Base-by-base conservation (phyloP, 2,888 invertebrate species). In the Eubasilissa splendida region DNA sequence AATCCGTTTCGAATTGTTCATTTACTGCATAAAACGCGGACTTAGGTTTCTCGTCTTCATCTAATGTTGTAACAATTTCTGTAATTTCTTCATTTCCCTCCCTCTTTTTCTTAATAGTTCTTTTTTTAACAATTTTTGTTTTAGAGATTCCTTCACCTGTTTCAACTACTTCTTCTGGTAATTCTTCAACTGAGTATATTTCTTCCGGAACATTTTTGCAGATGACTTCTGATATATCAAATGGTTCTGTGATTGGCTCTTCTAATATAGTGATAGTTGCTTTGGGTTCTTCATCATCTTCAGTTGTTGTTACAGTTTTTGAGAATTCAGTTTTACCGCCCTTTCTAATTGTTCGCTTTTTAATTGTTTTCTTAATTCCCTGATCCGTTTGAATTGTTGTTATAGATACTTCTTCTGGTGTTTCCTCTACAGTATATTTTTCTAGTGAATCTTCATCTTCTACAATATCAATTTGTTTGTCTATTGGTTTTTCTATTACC, bases 11-110 rank as follows among this genome's bases (percentile, higher is more conserved):
- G n/a, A n/a, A 31, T 14, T 71, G 53, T 5, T 10, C 10, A 22
- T 31, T 66, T 8, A 12, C 66, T 66, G 12, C 33, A 33, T 22
- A 22, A 22, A 42, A 33, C 42, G 42, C 9, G 31, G 66, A 66
- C 8, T 70, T n/a, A 0, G 81, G 76, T 82, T 83, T 59, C 80
- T 84, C 75, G 11, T 87, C 88, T 80, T 89, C 89, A 84, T 88
- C 68, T 84, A 88, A 87, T 59, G 89, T 86, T 31, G 88, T 88
- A 75, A 87, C 85, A 73, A 91, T 89, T 87, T 90, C 88, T 0
- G 89, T 91, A 12, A 89, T 85, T 85, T 91, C 89, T 63, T 88
- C 86, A 84, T 87, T 88, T 58, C 87, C 86, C 82, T 89, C 90
- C 42, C 86, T 83, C 74, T 87, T 87, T 83, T 88, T 89, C 52